Base-by-base conservation (phyloP, 1,140 invertebrate species). In the Sminthurinus signatus region DNA sequence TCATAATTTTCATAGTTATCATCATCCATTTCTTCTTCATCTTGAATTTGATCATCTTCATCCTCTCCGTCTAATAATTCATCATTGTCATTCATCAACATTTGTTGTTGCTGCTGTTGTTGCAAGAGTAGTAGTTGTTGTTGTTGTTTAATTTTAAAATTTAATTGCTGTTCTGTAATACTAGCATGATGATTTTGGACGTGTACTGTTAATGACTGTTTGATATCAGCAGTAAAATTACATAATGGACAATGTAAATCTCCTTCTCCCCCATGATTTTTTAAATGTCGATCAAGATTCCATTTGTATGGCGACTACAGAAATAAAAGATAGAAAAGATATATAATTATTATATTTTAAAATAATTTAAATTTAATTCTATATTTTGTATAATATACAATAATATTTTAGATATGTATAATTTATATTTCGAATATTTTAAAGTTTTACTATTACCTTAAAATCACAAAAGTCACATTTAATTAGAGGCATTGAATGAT, bases 381-480 rank as follows among this genome's bases (percentile, higher is more conserved):
- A 48, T 48, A 48, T 8, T 19, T 19, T 17, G 4, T 10, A 12
- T n/a, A 48, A 8, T 48, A 10, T 48, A 4, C 17, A 17, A 5
- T 19, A 48, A 8, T 10, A 10, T 48, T 48, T 23, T 10, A 12
- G 21, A 8, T 48, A 50, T 21, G 44, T 60, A 15, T 8, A 36
- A 36, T 8, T 8, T 36, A 15, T 36, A 8, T 15, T 8, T 8
- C 32, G 15, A 48, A 42, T 44, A 60, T 76, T 91, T 91, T 78
- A 93, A 91, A 5, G 92, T 88, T 10, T 92, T 94, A 56, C 88
- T 85, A 75, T n/a, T n/a, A n/a, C n/a, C n/a, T n/a, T n/a, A n/a
- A 96, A 97, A 73, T 93, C 89, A 78, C 93, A 97, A 73, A 88
- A 86, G 48, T 86, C 85, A 78, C 93, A 97, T 75, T 95, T 92